phyloP scores from a whole-genome alignment of 1,140 invertebrate species.

The Aphelenchoides fujianensis region DNA sequence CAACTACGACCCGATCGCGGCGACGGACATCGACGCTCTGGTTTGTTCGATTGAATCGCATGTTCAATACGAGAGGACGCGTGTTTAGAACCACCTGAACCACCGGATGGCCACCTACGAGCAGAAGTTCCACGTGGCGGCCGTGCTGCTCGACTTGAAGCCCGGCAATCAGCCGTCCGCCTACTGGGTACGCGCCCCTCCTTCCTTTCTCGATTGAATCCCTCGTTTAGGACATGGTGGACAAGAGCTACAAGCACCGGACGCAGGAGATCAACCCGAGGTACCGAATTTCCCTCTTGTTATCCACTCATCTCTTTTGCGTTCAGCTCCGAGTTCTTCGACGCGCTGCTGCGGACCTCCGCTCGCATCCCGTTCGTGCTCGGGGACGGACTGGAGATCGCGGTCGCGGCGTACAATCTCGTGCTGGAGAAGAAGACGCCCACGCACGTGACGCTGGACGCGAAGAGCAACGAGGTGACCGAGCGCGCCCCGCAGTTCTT shows the following conservation, averaged over 20 bases:
- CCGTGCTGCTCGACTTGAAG: neutral
- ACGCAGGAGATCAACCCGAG: neutral
- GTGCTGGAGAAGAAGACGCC: conserved; percentile 39
- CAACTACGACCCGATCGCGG: no score
- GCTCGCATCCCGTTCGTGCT: conserved; percentile 34
- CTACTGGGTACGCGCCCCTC: no score
- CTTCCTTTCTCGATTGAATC: no score
- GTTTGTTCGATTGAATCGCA: no score
- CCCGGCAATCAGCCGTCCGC: neutral
- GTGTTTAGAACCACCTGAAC: no score
- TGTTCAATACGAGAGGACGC: no score
- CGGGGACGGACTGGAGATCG: conserved; percentile 34
- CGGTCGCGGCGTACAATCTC: conserved; percentile 38
- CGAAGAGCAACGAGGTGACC: conserved; percentile 36
- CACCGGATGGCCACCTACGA: neutral
- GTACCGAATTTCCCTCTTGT: no score
- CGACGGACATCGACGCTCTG: no score
- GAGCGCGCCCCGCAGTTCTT: neutral
- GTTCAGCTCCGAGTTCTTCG: neutral
- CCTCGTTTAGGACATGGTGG: neutral
- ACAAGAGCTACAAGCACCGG: neutral
- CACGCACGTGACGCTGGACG: conserved; percentile 24
- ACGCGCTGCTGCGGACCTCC: conserved; percentile 22
- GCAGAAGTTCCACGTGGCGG: neutral
- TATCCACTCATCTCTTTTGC: no score